phyloP scores from a whole-genome alignment of 2,113 vertebrate genomes.

The Craseonycteris thonglongyai region DNA sequence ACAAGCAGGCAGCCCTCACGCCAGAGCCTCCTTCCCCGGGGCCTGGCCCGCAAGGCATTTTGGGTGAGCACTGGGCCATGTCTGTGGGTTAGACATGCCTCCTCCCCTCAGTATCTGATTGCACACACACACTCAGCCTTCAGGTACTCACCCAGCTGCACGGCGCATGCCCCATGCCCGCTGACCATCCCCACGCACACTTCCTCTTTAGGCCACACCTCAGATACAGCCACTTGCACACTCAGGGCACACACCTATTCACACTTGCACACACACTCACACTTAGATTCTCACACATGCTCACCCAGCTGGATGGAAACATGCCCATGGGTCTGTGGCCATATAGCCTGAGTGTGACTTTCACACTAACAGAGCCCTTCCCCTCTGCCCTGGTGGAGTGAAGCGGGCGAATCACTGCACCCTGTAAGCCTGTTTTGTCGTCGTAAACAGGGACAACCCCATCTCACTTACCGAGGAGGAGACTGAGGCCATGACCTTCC shows the following conservation, averaged over 20 bases:
- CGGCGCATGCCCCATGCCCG: rapidly evolving
- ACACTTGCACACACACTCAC: neutral
- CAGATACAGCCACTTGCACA: neutral
- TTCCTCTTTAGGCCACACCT: neutral
- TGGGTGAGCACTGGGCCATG: neutral
- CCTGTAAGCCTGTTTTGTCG: neutral
- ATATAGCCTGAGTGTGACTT: neutral
- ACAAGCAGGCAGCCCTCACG: neutral
- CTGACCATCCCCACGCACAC: rapidly evolving
- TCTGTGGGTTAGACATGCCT: neutral
- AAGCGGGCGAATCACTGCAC: neutral
- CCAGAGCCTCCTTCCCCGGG: neutral
- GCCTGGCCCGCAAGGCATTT: neutral
- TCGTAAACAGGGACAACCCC: neutral
- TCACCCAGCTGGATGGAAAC: neutral
- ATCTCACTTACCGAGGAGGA: neutral
- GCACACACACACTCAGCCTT: neutral
- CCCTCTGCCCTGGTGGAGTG: neutral
- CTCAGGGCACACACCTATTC: neutral
- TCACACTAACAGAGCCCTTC: neutral
- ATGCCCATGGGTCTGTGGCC: neutral
- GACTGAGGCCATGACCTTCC: neutral
- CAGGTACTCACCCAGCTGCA: neutral
- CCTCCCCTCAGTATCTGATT: neutral
- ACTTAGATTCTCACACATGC: neutral